Conservation (phyloP, 1,140 invertebrate species). For the Caenorhabditis briggsae region DNA sequence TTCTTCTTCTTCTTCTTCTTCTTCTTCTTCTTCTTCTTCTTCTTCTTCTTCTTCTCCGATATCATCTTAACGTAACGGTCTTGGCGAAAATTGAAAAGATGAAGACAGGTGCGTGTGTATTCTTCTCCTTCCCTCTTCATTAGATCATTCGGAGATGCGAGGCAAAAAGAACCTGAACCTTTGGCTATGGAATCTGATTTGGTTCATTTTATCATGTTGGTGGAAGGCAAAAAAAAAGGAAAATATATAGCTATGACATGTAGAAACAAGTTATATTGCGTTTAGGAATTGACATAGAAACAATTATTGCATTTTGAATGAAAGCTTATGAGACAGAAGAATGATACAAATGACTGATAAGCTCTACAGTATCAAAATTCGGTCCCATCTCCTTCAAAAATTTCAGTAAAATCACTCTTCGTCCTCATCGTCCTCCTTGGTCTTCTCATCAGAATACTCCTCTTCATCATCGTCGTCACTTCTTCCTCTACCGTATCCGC, state of each 20-base stretch:
- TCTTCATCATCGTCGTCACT: background rate
- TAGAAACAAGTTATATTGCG: background rate
- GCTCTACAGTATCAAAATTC: background rate
- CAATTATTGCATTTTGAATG: background rate
- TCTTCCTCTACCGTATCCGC: background rate
- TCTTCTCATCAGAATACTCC: constrained; percentile 29
- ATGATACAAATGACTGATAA: background rate
- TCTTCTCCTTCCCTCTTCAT: constrained; percentile 18
- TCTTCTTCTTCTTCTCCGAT: background rate
- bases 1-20: background rate
- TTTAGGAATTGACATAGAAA: background rate
- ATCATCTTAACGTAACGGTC: constrained; percentile 39
- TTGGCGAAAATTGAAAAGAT: background rate
- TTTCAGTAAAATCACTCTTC: background rate
- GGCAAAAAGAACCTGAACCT: constrained; percentile 34
- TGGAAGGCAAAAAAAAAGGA: background rate
- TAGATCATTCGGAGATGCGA: background rate
- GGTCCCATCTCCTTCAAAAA: background rate
- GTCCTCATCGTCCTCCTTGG: constrained; percentile 1
- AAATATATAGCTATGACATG: constrained; percentile 1
- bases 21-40: background rate
- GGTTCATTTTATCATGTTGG: constrained; percentile 9
- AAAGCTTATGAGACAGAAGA: background rate
- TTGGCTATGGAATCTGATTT: background rate
- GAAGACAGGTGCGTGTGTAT: constrained; percentile 14